A percentile compares a stretch with the other conserved stretches of the same genome.
These are phyloP conservation scores for Oncorhynchus gorbuscha DNA, from an alignment of 2,113 vertebrate genomes.

Conservation along the genomic window DNA sequence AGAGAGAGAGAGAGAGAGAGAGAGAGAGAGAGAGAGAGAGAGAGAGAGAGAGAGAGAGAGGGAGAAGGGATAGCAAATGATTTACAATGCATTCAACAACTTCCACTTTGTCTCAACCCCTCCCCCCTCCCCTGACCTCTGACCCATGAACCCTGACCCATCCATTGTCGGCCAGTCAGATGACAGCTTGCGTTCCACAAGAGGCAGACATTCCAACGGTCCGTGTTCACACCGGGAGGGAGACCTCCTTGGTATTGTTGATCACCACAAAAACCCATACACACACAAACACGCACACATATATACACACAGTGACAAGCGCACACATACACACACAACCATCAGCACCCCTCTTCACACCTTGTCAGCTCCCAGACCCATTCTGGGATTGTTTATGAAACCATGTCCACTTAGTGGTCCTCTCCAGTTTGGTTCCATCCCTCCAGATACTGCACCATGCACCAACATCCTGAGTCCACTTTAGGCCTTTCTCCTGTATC, in stretches of 20 bases:
- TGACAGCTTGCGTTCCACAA: constrained; percentile 46
- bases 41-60: no score
- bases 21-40: no score
- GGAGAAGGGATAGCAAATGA: constrained; percentile 13
- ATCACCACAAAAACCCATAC: constrained; percentile 14
- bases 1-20: no score
- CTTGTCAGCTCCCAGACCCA: constrained; percentile 55
- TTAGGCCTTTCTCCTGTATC: constrained; percentile 16
- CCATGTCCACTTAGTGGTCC: constrained; percentile 18
- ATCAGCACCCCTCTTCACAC: constrained; percentile 63
- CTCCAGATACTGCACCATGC: constrained; percentile 55
- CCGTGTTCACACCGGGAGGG: constrained; percentile 49
- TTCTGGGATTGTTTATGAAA: constrained; percentile 2
- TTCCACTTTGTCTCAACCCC: constrained; percentile 35
- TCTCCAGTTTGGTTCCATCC: constrained; percentile 49
- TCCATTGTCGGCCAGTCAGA: constrained; percentile 52
- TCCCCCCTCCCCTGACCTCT: constrained; percentile 39
- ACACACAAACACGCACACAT: constrained; percentile 23
- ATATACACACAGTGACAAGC: constrained; percentile 22
- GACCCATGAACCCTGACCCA: constrained; percentile 60
- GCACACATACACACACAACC: constrained; percentile 45
- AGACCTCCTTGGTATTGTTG: constrained; percentile 48
- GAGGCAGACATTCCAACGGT: constrained; percentile 52
- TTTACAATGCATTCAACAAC: constrained; percentile 39
- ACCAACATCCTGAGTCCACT: constrained; percentile 66